Percentiles rank a stretch among this genome's conserved stretches.
Evolutionary conservation across 2,113 vertebrate genomes (phyloP).

Genomic region (Tringa solitaria): DNA sequence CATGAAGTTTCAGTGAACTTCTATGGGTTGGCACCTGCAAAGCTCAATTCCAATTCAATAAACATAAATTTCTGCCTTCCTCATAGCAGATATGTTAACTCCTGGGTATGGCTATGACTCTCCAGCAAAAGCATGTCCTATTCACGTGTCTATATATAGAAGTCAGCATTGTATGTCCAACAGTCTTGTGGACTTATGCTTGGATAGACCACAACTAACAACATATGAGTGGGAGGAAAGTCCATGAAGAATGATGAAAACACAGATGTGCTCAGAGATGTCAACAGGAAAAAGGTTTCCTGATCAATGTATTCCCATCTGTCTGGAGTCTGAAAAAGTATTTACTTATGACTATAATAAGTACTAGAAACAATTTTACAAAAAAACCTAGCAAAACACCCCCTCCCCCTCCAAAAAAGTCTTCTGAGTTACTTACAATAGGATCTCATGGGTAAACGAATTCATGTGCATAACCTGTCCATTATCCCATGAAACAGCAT

Average conservation of each 20-base stretch:
- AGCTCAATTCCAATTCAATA: constrained; percentile 44
- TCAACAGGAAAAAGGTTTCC: background rate
- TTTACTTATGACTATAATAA: background rate
- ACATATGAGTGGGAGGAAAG: background rate
- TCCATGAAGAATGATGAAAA: background rate
- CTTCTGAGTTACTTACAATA: background rate
- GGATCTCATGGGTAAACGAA: background rate
- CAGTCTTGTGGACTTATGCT: background rate
- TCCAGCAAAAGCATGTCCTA: background rate
- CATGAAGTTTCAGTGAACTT: constrained; percentile 46
- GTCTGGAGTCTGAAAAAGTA: background rate
- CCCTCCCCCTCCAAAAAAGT: rapidly evolving
- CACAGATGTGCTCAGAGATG: background rate
- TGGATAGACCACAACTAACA: background rate
- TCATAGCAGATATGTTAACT: constrained; percentile 10
- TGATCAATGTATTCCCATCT: background rate
- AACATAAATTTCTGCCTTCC: constrained; percentile 49
- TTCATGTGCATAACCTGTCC: background rate
- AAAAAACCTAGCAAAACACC: background rate
- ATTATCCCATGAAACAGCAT: background rate
- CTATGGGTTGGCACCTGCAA: constrained; percentile 58
- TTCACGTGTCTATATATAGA: constrained; percentile 10
- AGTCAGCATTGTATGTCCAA: background rate
- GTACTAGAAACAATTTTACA: background rate
- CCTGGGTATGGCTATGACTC: background rate